Base-by-base conservation (phyloP, 2,113 vertebrate genomes). In the Myrmophylax atrothorax region DNA sequence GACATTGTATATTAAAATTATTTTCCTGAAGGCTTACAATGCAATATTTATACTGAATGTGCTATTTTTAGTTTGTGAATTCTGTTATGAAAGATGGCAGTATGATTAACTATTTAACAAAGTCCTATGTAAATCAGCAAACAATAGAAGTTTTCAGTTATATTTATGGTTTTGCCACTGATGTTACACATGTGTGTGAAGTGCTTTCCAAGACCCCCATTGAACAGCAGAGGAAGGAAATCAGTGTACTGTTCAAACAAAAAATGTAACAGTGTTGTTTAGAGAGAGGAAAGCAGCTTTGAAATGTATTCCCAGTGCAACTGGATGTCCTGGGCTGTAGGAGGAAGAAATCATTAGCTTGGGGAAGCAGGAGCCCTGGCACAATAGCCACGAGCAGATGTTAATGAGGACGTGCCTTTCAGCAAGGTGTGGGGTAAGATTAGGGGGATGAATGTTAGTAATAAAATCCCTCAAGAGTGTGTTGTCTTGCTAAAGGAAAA, bases 371-470 rank as follows among this genome's bases (percentile, higher is more conserved):
- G 53, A 63, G 70, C 82, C 7, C 29, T 85, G 90, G 76, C 86
- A 95, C 87, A 91, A 77, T 59, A 82, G 74, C 78, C 55, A 26
- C 80, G 81, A 89, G 59, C 62, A 91, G 91, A 85, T 73, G 87
- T 86, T 95, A 90, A 85, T 94, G 53, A 89, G 95, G 89, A 89
- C 93, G 80, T 93, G 81, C 38, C 19, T 94, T 74, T 96, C 92
- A 91, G 89, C 94, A 96, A 96, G 87, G 91, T 96, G 93, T 80
- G 81, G 81, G 89, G 70, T 93, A 82, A 96, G 96, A 97, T 96
- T 95, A 95, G 75, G 67, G 70, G 67, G 58, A 75, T 85, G 49
- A 79, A 87, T 38, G 40, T 84, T 76, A 50, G 86, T 80, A 69
- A 79, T 92, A 69, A 67, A 94, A 87, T 90, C 85, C 56, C 85